Evolutionary conservation across 2,113 vertebrate species (phyloP).

Genomic region (Tychaedon coryphoeus): DNA sequence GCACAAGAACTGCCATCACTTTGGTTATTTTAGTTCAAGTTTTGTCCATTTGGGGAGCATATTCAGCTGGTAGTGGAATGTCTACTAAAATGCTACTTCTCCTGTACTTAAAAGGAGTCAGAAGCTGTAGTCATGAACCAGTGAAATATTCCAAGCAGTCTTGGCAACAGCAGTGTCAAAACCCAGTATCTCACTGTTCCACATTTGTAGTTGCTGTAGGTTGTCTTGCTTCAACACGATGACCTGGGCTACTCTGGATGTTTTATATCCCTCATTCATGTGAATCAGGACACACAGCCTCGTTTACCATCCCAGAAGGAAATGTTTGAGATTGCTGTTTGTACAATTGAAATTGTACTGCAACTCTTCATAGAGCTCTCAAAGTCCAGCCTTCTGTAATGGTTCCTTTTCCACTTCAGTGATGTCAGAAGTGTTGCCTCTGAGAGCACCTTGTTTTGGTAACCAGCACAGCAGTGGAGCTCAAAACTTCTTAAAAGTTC

Average conservation of each 20-base stretch:
- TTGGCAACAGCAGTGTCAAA: neutral
- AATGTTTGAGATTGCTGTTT: neutral
- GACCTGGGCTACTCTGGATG: neutral
- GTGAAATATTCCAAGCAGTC: neutral
- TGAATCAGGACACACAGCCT: neutral
- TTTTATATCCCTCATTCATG: neutral
- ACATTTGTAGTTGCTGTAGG: neutral
- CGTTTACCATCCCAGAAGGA: neutral
- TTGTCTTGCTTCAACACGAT: neutral
- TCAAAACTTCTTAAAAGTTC: neutral
- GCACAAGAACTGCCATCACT: neutral
- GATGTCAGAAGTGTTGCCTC: neutral
- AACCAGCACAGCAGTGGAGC: neutral
- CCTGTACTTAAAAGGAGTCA: neutral
- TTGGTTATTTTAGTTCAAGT: neutral
- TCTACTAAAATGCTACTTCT: neutral
- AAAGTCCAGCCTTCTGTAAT: neutral
- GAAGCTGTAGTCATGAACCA: neutral
- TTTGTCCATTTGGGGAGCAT: neutral
- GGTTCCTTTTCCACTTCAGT: neutral
- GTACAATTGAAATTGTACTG: neutral
- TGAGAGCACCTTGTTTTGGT: neutral
- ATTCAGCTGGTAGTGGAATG: neutral
- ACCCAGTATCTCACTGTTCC: neutral
- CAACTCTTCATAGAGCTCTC: neutral